A percentile compares a stretch with the other conserved stretches of the same genome.
phyloP scores from a whole-genome alignment of 2,797 vertebrate species.

The Fringilla coelebs region DNA sequence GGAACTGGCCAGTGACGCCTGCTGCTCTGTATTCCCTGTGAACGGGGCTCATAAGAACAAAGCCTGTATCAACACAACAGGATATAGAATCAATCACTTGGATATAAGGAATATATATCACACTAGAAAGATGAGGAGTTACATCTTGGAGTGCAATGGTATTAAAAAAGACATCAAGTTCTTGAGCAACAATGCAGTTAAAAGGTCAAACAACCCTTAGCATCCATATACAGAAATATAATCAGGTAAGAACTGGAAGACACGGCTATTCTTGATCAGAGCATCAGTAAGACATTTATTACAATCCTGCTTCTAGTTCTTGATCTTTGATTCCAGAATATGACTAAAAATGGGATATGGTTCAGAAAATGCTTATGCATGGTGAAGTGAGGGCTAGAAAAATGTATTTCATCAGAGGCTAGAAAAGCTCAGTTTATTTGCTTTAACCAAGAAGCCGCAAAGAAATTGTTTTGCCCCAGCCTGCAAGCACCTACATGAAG shows the following conservation, averaged over 20 bases:
- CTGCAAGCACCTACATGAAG: not conserved
- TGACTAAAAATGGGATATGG: not conserved
- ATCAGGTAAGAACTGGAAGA: not conserved
- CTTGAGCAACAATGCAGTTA: not conserved
- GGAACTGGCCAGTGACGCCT: not conserved
- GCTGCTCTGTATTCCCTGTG: not conserved
- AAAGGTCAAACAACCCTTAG: not conserved
- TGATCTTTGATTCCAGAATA: not conserved
- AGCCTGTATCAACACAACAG: not conserved
- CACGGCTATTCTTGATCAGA: not conserved
- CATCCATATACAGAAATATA: not conserved
- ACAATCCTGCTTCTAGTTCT: not conserved
- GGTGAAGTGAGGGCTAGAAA: not conserved
- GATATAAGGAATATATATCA: not conserved
- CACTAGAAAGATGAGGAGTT: not conserved
- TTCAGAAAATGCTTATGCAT: not conserved
- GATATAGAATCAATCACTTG: not conserved
- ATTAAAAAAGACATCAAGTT: not conserved
- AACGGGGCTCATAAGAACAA: not conserved
- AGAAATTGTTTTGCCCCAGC: not conserved
- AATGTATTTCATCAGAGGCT: not conserved
- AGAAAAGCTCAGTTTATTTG: not conserved
- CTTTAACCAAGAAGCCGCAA: not conserved
- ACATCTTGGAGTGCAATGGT: not conserved
- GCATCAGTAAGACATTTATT: not conserved